These are phyloP conservation scores for Larimichthys crocea DNA, from an alignment of 2,113 vertebrate species.

Conservation along the genomic window DNA sequence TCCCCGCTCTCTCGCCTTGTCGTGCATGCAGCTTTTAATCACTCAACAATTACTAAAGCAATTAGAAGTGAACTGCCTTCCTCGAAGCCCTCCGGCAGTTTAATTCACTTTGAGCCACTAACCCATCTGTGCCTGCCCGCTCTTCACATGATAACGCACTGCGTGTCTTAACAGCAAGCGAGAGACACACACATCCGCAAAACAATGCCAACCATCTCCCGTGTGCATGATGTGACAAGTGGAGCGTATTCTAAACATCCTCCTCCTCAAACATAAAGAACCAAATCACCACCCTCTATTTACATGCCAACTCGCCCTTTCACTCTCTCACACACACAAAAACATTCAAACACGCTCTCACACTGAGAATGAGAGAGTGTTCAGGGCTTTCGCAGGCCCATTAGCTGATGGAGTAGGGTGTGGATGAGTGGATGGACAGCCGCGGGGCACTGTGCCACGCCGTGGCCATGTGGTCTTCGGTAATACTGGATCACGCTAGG, in stretches of 20 bases:
- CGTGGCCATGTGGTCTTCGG: slow-evolving; percentile 66
- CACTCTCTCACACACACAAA: slow-evolving; percentile 9
- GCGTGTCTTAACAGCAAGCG: not conserved
- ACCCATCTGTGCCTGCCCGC: slow-evolving; percentile 25
- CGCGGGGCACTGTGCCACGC: slow-evolving; percentile 62
- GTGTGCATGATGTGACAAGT: slow-evolving; percentile 7
- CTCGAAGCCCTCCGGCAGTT: slow-evolving; percentile 25
- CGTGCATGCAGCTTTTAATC: slow-evolving; percentile 16
- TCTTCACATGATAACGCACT: slow-evolving; percentile 6
- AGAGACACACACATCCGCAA: not conserved
- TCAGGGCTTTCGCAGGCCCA: slow-evolving; percentile 48
- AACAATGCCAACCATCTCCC: not conserved
- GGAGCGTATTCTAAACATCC: slow-evolving; percentile 8
- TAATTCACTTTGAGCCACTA: slow-evolving; percentile 23
- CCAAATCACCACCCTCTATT: slow-evolving; percentile 6
- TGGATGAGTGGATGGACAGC: slow-evolving; percentile 64
- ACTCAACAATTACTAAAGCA: slow-evolving; percentile 26
- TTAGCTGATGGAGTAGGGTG: slow-evolving; percentile 71
- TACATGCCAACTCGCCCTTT: not conserved
- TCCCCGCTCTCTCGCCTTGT: not conserved
- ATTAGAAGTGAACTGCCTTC: slow-evolving; percentile 33
- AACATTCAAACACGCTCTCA: slow-evolving; percentile 24
- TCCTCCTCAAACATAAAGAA: slow-evolving; percentile 10
- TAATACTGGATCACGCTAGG: slow-evolving; percentile 66
- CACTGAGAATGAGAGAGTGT: slow-evolving; percentile 15